phyloP scores from a whole-genome alignment of 64 coral and sea anemone species.

The Stylophora pistillata region DNA sequence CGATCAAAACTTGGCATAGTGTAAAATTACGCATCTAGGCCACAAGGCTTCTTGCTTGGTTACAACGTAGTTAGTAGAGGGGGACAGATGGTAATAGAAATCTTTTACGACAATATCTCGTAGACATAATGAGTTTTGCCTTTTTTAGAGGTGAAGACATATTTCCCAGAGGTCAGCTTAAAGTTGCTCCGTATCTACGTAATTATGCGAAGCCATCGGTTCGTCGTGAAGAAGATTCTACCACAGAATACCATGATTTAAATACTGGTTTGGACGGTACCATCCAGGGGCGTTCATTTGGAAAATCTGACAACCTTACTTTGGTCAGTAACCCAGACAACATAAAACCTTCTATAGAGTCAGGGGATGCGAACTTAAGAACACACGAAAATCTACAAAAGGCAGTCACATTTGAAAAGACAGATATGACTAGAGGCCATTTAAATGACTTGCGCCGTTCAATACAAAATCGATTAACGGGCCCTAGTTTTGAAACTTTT shows the following conservation, averaged over 20 bases:
- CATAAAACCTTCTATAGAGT: not conserved
- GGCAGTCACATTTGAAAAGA: not conserved
- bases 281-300: not conserved
- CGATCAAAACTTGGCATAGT: not conserved
- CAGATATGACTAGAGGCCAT: constrained; percentile 24
- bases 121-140: constrained; percentile 6
- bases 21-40: not conserved
- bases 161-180: constrained; percentile 29
- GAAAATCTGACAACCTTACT: not conserved
- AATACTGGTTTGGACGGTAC: constrained; percentile 4
- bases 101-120: not conserved
- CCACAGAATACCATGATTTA: not conserved
- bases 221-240: constrained; percentile 15
- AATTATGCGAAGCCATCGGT: constrained; percentile 1
- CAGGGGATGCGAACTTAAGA: not conserved
- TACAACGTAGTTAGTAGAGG: not conserved
- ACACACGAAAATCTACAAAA: not conserved
- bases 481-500: not conserved
- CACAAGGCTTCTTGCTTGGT: not conserved
- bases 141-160: constrained; percentile 36
- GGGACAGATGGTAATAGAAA: not conserved
- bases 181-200: constrained; percentile 28
- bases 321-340: not conserved
- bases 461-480: constrained; percentile 28
- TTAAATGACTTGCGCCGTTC: constrained; percentile 26